A percentile compares a stretch with the other conserved stretches of the same genome.
These are phyloP conservation scores for Drosophila ohnishii DNA, from an alignment of 1,140 invertebrate genomes.

Conservation along the genomic window DNA sequence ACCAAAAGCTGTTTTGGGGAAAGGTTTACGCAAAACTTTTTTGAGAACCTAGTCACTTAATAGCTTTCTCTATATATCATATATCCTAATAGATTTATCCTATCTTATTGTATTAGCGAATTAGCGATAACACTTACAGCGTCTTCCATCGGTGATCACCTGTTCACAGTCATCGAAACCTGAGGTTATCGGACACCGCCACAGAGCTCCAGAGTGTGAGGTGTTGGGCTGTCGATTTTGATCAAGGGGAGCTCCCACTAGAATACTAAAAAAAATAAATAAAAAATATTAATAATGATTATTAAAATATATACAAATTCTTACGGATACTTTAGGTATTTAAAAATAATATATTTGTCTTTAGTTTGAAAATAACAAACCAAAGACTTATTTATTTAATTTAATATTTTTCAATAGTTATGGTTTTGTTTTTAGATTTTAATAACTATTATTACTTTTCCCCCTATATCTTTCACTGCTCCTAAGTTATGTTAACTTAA, in stretches of 20 bases:
- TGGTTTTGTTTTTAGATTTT: neutral
- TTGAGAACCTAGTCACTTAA: constrained; percentile 6
- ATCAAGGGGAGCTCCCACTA: constrained; percentile 95
- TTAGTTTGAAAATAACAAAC: neutral
- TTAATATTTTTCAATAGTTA: neutral
- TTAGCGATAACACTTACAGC: constrained; percentile 86
- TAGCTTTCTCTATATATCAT: neutral
- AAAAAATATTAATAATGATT: neutral
- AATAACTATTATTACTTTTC: neutral
- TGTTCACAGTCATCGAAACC: constrained; percentile 89
- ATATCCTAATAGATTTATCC: neutral
- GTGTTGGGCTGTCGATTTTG: constrained; percentile 93
- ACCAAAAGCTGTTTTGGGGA: constrained; percentile 18
- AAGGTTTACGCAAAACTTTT: neutral
- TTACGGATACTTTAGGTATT: neutral
- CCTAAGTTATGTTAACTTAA: constrained; percentile 5
- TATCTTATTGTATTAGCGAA: neutral
- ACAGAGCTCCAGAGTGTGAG: constrained; percentile 93
- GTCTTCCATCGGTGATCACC: constrained; percentile 92
- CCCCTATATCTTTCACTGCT: neutral
- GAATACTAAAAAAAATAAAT: constrained; percentile 84
- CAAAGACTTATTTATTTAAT: no score
- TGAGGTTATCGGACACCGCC: constrained; percentile 91
- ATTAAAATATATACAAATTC: neutral
- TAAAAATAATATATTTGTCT: neutral